Evolutionary conservation across 2,113 vertebrate genomes (phyloP).

Genomic region (Peromyscus polionotus): DNA sequence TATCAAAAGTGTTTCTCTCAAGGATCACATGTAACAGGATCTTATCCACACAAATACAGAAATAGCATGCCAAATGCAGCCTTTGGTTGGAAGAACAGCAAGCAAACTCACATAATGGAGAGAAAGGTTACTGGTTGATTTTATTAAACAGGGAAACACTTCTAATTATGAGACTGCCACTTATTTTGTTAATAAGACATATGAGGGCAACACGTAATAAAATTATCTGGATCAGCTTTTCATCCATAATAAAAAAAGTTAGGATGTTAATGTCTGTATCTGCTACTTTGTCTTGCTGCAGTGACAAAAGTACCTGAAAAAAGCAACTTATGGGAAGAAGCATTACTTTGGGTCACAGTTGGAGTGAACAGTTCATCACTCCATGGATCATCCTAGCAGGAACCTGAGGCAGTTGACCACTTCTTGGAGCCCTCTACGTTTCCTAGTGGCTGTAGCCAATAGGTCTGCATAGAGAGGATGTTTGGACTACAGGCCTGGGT

Average conservation of each 20-base stretch:
- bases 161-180: background rate
- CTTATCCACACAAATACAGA: background rate
- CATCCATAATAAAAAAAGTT: background rate
- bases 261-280: background rate
- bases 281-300: background rate
- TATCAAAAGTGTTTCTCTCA: constrained; percentile 42
- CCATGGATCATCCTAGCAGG: background rate
- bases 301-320: background rate
- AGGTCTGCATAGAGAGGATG: too few relatives aligned
- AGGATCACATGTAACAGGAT: background rate
- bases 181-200: background rate
- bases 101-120: background rate
- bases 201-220: background rate
- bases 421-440: too few relatives aligned
- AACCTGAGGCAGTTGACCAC: too few relatives aligned
- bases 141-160: constrained; percentile 13
- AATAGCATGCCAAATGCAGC: background rate
- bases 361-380: background rate
- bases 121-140: background rate
- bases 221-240: background rate
- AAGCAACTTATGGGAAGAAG: background rate
- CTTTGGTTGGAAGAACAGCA: background rate
- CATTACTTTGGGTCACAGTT: too few relatives aligned
- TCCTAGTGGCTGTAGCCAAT: too few relatives aligned
- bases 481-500: too few relatives aligned